Evolutionary conservation across 2,888 invertebrate species (phyloP), one percentile per base, ranked within the genome.

Genomic region (Drosophila phalerata): DNA sequence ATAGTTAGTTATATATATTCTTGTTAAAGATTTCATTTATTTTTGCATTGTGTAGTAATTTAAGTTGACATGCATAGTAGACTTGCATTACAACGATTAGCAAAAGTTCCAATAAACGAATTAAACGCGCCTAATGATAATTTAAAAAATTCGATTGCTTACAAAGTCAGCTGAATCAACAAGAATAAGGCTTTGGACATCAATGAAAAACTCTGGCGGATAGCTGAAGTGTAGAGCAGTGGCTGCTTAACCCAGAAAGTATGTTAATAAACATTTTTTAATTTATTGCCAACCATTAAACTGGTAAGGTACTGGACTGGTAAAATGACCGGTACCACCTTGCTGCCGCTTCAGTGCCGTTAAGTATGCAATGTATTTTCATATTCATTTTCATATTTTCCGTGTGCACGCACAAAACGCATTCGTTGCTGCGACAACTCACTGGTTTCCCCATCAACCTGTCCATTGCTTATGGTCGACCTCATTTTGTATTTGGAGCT

Each of bases 211-310:
- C 22, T 6, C 6, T 8, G 0, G 13, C 19, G 1, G 40, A 10
- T 38, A 42, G 19, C 10, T 19, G 11, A 22, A n/a, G 22, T 11
- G 10, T n/a, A n/a, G 13, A 11, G 40, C 13, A 17, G 11, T 1
- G 9, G 28, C n/a, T n/a, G n/a, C n/a, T n/a, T n/a, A n/a, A n/a
- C n/a, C n/a, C n/a, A 42, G 72, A 78, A 81, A 81, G 73, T 73
- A 85, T 82, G 86, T 79, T 81, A 85, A 81, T 85, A 81, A 81
- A 77, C n/a, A 82, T 66, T 55, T 84, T 84, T 84, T 78, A 82
- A 82, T 86, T 82, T 82, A 82, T 84, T 52, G 69, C 69, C 65
- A 49, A 63, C 67, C 76, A 78, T 78, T 71, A 84, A 78, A 69
- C 51, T 78, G 69, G 62, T 73, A 69, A 72, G 73, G 65, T 71